Percentiles rank a stretch among this genome's conserved stretches.
Conservation (phyloP, 1,140 invertebrate genomes). For the Rhynchophorus ferrugineus region DNA sequence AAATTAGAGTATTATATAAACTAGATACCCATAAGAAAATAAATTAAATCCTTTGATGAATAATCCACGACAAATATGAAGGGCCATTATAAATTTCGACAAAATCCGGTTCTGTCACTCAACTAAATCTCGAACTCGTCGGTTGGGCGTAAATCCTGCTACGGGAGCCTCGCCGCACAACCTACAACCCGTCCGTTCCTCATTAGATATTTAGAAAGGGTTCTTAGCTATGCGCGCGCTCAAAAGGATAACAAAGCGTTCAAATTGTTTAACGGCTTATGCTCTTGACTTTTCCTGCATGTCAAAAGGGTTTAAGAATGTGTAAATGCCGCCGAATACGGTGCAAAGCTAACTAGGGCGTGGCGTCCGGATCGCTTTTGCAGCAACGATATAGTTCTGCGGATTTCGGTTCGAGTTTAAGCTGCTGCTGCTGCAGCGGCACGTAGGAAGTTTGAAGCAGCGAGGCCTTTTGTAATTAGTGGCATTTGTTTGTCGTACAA, state of each 20-base stretch:
- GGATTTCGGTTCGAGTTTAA: neutral
- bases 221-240: conserved; percentile 5
- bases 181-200: neutral
- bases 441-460: neutral
- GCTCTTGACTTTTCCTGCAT: conserved; percentile 3
- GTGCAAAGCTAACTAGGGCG: neutral
- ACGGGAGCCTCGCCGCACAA: neutral
- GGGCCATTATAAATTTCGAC: too few species aligned
- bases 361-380: neutral
- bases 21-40: too few species aligned
- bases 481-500: too few species aligned
- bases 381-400: neutral
- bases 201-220: conserved; percentile 14
- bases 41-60: too few species aligned
- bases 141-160: neutral
- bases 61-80: too few species aligned
- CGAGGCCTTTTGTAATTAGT: too few species aligned
- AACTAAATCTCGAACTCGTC: neutral
- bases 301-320: conserved; percentile 8
- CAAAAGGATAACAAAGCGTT: conserved; percentile 10
- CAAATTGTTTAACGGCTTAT: conserved; percentile 10
- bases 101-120: neutral
- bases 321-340: neutral
- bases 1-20: too few species aligned
- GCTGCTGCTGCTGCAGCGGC: neutral